These are phyloP conservation scores for Fulica atra DNA, from an alignment of 2,113 vertebrate genomes.

Conservation along the genomic window DNA sequence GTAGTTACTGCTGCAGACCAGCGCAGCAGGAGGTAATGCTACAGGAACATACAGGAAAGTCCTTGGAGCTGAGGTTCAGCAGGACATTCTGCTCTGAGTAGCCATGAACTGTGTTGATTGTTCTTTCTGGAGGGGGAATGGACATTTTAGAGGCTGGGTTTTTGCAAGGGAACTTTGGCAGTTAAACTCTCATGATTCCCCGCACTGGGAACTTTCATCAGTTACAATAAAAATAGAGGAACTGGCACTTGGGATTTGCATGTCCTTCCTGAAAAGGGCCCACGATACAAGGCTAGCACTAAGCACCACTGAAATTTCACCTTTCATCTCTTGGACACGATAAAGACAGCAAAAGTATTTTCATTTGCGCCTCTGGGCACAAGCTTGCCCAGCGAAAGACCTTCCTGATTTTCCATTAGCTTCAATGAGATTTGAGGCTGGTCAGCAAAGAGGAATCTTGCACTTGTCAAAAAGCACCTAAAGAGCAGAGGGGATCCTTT, in stretches of 20 bases:
- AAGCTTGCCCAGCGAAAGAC: background rate
- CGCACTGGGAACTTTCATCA: constrained; percentile 44
- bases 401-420: constrained; percentile 45
- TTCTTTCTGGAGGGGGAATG: background rate
- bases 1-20: background rate
- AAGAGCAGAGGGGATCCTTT: constrained; percentile 56
- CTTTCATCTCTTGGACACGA: constrained; percentile 59
- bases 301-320: background rate
- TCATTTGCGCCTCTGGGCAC: constrained; percentile 42
- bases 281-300: background rate
- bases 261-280: constrained; percentile 14
- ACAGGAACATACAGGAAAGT: background rate
- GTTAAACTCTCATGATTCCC: constrained; percentile 8
- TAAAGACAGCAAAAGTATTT: constrained; percentile 53
- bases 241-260: background rate
- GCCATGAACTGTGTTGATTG: background rate
- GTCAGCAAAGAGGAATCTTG: constrained; percentile 27
- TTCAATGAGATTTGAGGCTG: constrained; percentile 41
- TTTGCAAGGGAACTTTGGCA: background rate
- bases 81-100: background rate
- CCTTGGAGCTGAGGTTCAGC: background rate
- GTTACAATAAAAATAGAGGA: constrained; percentile 42
- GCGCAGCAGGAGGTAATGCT: background rate
- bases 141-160: background rate
- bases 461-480: constrained; percentile 48